phyloP scores from a whole-genome alignment of 2,113 vertebrate genomes.

The Odocoileus hemionus region DNA sequence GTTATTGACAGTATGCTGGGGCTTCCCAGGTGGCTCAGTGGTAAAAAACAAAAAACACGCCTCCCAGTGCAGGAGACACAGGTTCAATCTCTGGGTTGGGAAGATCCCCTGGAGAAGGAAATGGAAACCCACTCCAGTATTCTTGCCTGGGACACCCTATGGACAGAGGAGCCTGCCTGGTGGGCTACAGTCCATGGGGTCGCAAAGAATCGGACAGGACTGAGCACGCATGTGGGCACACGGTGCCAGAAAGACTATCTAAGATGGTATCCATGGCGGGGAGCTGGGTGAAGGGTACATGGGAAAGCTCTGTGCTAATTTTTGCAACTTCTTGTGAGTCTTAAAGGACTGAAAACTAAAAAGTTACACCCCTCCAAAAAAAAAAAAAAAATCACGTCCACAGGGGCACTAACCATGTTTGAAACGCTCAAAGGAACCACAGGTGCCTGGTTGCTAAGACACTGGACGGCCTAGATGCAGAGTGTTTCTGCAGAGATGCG shows the following conservation, averaged over 20 bases:
- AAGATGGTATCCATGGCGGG: not conserved
- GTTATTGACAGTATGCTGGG: not conserved
- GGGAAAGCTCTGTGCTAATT: not conserved
- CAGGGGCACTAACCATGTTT: not conserved
- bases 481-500: not conserved
- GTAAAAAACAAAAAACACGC: not conserved
- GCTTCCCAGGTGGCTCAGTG: not conserved
- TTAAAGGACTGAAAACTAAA: slow-evolving; percentile 17
- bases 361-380: not conserved
- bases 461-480: not conserved
- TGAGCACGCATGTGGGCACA: not conserved
- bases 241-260: not conserved
- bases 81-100: not conserved
- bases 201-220: not conserved
- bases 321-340: not conserved
- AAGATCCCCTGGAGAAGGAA: not conserved
- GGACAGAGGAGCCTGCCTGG: not conserved
- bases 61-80: not conserved
- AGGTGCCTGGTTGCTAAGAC: not conserved
- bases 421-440: not conserved
- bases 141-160: not conserved
- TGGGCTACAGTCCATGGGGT: not conserved
- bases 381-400: not conserved
- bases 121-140: not conserved
- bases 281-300: not conserved